A percentile compares a stretch with the other conserved stretches of the same genome.
phyloP scores from a whole-genome alignment of 2,113 vertebrate species.

The Gracilinanus agilis region DNA sequence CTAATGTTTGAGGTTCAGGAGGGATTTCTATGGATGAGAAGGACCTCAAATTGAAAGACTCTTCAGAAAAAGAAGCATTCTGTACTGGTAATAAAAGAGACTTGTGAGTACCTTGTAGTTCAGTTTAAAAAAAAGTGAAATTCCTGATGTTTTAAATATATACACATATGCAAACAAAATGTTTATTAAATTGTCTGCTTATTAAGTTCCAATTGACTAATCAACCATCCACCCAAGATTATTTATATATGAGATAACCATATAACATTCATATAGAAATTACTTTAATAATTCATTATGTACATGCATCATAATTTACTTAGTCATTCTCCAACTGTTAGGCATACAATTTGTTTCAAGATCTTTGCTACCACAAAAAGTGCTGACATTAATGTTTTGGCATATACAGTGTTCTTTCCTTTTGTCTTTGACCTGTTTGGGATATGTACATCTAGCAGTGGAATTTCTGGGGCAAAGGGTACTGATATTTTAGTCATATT shows the following conservation, averaged over 20 bases:
- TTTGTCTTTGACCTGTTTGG: not conserved
- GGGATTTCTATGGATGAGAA: not conserved
- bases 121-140: not conserved
- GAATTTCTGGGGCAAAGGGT: not conserved
- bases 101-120: not conserved
- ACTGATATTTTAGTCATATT: not conserved
- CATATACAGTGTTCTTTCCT: not conserved
- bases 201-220: not conserved
- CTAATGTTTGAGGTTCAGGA: not conserved
- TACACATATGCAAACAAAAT: not conserved
- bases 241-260: not conserved
- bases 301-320: not conserved
- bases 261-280: not conserved
- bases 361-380: not conserved
- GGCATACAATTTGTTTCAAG: not conserved
- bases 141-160: not conserved
- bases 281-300: not conserved
- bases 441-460: not conserved
- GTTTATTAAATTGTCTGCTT: not conserved
- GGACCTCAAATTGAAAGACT: not conserved
- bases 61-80: not conserved
- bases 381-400: not conserved
- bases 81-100: not conserved
- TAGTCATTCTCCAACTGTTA: not conserved
- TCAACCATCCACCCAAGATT: not conserved